Base-by-base conservation (phyloP, 2,888 invertebrate genomes). In the Hypomecis punctinalis region DNA sequence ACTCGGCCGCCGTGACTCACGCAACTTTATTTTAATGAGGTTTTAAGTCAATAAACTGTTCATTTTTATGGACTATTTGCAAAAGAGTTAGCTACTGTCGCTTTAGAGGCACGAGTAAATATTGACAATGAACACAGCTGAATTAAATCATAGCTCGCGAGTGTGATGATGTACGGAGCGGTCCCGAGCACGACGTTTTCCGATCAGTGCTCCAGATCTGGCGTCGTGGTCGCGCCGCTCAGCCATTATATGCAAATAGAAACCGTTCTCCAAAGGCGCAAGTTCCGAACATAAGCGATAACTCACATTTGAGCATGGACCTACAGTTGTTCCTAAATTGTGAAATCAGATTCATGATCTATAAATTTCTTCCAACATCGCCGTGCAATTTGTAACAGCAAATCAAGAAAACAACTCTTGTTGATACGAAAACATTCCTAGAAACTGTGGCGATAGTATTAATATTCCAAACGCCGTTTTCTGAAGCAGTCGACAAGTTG, bases 161-260 rank as follows among this genome's bases (percentile, higher is more conserved):
- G 78, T 81, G 80, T 83, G 83, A 85, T 82, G 79, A 85, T 82
- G 79, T 79, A 82, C 79, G 80, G 70, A 77, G 77, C 76, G 72
- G 72, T 71, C 74, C 80, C 81, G 74, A 86, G 87, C 88, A 86
- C 84, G 80, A 73, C 71, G 67, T 64, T 70, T 72, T 74, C 73
- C 69, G 83, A 90, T 90, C 90, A 81, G 53, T 86, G 90, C 86
- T 89, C 90, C 74, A 90, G 85, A 90, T 90, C 90, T 89, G 63
- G 74, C 79, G 71, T 87, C 86, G 88, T 88, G 87, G 86, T 83
- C 84, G 84, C 85, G 71, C 84, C 82, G 81, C 81, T 81, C 81
- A 77, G 75, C 84, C 85, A 87, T 90, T 90, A 89, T 90, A 90
- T 90, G 89, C 86, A 87, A 90, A 90, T 89, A 79, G 70, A 77